Evolutionary conservation across 2,113 vertebrate species (phyloP).

Genomic region (Sula dactylatra): DNA sequence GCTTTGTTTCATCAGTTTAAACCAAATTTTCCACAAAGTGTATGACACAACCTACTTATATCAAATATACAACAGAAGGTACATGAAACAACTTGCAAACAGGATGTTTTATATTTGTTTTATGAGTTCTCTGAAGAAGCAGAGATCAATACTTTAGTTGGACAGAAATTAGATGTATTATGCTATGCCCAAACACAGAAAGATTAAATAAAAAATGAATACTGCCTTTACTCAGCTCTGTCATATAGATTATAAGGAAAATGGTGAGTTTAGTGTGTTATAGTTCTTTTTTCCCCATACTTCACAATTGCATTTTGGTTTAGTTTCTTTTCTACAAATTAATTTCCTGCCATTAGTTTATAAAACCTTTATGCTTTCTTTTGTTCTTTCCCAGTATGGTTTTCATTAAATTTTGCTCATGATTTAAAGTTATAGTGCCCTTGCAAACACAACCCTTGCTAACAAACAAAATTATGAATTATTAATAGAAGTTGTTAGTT

Average conservation of each 20-base stretch:
- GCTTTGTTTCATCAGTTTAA: neutral
- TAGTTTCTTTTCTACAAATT: neutral
- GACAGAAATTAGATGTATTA: neutral
- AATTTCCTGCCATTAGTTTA: neutral
- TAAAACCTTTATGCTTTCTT: neutral
- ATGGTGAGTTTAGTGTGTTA: neutral
- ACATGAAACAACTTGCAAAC: neutral
- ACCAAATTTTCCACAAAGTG: neutral
- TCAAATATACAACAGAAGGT: neutral
- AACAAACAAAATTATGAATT: neutral
- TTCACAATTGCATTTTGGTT: neutral
- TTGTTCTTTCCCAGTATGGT: neutral
- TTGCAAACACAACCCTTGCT: neutral
- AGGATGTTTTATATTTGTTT: neutral
- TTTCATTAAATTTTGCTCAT: neutral
- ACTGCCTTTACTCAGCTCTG: neutral
- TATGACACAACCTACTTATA: neutral
- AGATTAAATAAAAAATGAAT: slow-evolving; percentile 49
- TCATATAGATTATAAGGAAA: slow-evolving; percentile 8
- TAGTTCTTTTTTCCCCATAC: neutral
- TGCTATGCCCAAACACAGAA: neutral
- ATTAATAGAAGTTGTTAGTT: neutral
- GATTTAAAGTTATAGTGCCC: neutral
- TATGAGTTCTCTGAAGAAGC: neutral
- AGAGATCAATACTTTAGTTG: slow-evolving; percentile 34